Conservation (phyloP, 2,888 invertebrate species). For the Branchipolynoe longqiensis region DNA sequence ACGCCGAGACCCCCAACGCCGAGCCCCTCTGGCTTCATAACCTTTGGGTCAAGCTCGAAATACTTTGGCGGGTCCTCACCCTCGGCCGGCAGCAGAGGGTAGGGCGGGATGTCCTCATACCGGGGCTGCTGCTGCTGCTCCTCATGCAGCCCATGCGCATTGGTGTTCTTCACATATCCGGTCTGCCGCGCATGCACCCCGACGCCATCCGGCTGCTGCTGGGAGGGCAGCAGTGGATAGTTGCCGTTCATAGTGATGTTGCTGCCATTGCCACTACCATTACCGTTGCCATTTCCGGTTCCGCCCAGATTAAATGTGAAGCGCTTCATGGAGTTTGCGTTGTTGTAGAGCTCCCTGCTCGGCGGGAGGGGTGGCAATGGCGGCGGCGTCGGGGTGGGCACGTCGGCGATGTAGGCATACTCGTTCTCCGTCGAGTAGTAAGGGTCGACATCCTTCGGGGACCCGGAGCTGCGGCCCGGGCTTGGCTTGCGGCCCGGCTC, state of each 20-base stretch:
- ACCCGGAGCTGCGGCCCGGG: conserved; percentile 25
- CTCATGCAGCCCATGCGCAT: conserved; percentile 35
- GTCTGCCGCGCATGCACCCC: neutral
- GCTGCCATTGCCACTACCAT: no score
- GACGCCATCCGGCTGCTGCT: neutral
- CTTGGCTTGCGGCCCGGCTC: conserved; percentile 27
- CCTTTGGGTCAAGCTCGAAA: conserved; percentile 57
- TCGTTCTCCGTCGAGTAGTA: conserved; percentile 58
- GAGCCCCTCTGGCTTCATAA: conserved; percentile 5
- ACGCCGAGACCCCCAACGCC: neutral
- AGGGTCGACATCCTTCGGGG: conserved; percentile 36
- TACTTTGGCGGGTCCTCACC: conserved; percentile 58
- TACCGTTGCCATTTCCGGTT: no score
- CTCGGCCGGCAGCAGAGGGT: conserved; percentile 10
- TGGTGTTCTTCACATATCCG: conserved; percentile 36
- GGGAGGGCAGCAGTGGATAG: conserved; percentile 14
- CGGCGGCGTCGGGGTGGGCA: conserved; percentile 56
- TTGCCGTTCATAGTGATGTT: neutral
- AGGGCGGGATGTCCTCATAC: conserved; percentile 15
- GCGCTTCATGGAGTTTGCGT: conserved; percentile 2
- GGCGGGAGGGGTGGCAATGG: conserved; percentile 33
- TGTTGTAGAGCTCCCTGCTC: conserved; percentile 9
- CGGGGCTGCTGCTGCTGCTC: conserved; percentile 32
- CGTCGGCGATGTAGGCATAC: conserved; percentile 59
- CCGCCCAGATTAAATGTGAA: conserved; percentile 34